phyloP scores from a whole-genome alignment of 2,888 invertebrate genomes.

The Aleiodes testaceus region DNA sequence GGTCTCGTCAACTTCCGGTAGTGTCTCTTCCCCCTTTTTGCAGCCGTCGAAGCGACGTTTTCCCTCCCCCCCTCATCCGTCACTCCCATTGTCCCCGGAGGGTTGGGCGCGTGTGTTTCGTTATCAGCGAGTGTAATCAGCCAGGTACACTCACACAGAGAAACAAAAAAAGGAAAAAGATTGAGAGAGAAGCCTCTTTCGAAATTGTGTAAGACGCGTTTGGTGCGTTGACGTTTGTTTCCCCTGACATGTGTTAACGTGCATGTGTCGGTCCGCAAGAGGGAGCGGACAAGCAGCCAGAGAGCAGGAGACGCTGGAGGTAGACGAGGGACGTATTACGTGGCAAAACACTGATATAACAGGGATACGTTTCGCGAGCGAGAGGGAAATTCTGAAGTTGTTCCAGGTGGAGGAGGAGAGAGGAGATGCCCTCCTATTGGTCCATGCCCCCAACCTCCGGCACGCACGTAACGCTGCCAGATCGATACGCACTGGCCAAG shows the following conservation, averaged over 20 bases:
- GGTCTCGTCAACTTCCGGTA: constrained; percentile 48
- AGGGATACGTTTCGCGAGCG: constrained; percentile 29
- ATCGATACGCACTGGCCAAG: constrained; percentile 73
- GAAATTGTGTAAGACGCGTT: constrained; percentile 20
- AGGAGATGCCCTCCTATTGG: constrained; percentile 71
- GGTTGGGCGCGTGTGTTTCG: constrained; percentile 54
- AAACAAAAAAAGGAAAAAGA: constrained; percentile 19
- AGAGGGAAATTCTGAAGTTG: no score
- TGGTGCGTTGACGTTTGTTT: neutral
- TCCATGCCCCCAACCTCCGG: constrained; percentile 69
- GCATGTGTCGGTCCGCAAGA: constrained; percentile 14
- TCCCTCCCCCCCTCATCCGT: constrained; percentile 47
- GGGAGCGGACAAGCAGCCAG: constrained; percentile 12
- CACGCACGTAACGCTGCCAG: constrained; percentile 71
- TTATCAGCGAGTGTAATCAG: constrained; percentile 64
- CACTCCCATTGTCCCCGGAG: constrained; percentile 52
- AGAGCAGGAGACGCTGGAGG: constrained; percentile 12
- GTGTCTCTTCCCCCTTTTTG: constrained; percentile 19
- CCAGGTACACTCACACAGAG: constrained; percentile 41
- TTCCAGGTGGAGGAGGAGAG: constrained; percentile 50
- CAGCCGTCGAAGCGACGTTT: constrained; percentile 39
- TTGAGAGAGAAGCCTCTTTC: constrained; percentile 14
- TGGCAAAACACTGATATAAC: constrained; percentile 23
- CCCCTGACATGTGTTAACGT: neutral
- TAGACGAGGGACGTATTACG: constrained; percentile 23